Evolutionary conservation across 2,888 invertebrate genomes (phyloP).

Genomic region (Mesodorylaimus sp.): DNA sequence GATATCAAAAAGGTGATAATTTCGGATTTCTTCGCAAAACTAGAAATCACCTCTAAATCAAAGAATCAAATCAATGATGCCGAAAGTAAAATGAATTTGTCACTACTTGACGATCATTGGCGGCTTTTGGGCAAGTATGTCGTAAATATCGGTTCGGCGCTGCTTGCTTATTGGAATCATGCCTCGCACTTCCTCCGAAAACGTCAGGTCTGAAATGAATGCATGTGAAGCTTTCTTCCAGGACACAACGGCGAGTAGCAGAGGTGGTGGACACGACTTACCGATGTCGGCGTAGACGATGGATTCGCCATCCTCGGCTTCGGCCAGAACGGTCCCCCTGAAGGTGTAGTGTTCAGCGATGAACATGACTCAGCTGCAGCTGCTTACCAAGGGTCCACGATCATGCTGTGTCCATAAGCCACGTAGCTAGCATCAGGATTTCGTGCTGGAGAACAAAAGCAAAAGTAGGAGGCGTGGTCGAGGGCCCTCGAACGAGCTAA

Average conservation of each 20-base stretch:
- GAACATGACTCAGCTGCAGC: too few relatives aligned
- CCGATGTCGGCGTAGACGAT: constrained; percentile 57
- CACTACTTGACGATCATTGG: neutral
- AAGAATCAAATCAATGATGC: too few relatives aligned
- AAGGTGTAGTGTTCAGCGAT: constrained; percentile 3
- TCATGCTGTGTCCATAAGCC: constrained; percentile 69
- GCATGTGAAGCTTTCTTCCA: constrained; percentile 5
- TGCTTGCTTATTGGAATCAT: constrained; percentile 64
- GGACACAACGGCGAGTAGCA: too few relatives aligned
- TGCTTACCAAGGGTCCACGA: constrained; percentile 53
- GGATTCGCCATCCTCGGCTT: constrained; percentile 51
- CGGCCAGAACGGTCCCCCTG: constrained; percentile 48
- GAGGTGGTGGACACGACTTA: constrained; percentile 34
- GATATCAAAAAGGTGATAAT: neutral
- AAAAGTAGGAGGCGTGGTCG: constrained; percentile 70
- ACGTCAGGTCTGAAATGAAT: constrained; percentile 45
- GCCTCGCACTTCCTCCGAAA: constrained; percentile 53
- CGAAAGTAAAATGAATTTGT: neutral
- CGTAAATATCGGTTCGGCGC: constrained; percentile 54
- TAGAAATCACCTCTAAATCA: too few relatives aligned
- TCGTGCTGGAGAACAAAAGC: constrained; percentile 62
- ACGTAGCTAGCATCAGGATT: constrained; percentile 52
- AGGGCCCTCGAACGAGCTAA: constrained; percentile 59
- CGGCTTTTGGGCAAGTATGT: constrained; percentile 20
- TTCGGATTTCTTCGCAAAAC: too few relatives aligned